A percentile compares a stretch with the other conserved stretches of the same genome.
Evolutionary conservation across 2,888 invertebrate species (phyloP).

Genomic region (Drosophila sordidula): DNA sequence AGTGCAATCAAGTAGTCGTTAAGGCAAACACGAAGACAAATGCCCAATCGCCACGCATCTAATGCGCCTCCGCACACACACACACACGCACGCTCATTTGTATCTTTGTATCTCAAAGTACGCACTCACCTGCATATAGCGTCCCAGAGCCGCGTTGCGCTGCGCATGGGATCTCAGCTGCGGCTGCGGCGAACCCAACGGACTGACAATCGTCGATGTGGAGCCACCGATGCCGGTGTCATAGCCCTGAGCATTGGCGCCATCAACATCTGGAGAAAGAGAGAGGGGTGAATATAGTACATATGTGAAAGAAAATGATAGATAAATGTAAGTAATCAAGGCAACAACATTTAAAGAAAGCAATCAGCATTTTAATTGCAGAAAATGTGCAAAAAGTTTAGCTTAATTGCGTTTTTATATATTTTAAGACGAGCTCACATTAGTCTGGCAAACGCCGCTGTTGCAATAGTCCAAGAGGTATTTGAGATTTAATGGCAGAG

Average conservation of each 20-base stretch:
- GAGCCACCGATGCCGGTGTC: slow-evolving; percentile 85
- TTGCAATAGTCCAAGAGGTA: too few species aligned
- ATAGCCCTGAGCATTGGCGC: slow-evolving; percentile 85
- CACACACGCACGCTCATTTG: slow-evolving; percentile 18
- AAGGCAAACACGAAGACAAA: slow-evolving; percentile 53
- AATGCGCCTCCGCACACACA: slow-evolving; percentile 32
- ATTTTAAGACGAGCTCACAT: background rate
- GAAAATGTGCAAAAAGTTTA: slow-evolving; percentile 20
- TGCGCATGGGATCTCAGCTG: slow-evolving; percentile 87
- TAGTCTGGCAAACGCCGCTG: background rate
- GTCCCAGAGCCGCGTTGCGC: slow-evolving; percentile 88
- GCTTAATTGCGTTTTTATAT: background rate
- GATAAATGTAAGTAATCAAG: slow-evolving; percentile 20
- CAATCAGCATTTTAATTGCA: slow-evolving; percentile 5
- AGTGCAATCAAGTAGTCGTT: slow-evolving; percentile 75
- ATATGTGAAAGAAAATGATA: background rate
- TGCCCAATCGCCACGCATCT: slow-evolving; percentile 33
- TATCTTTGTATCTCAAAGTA: slow-evolving; percentile 48
- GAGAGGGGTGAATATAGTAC: background rate
- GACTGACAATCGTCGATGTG: slow-evolving; percentile 85
- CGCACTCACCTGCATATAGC: slow-evolving; percentile 88
- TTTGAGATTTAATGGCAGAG: background rate
- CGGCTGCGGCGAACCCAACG: slow-evolving; percentile 86
- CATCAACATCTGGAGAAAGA: slow-evolving; percentile 79
- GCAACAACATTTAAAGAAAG: slow-evolving; percentile 12